phyloP scores from a whole-genome alignment of 2,113 vertebrate genomes.

The Anser brachyrhynchus region DNA sequence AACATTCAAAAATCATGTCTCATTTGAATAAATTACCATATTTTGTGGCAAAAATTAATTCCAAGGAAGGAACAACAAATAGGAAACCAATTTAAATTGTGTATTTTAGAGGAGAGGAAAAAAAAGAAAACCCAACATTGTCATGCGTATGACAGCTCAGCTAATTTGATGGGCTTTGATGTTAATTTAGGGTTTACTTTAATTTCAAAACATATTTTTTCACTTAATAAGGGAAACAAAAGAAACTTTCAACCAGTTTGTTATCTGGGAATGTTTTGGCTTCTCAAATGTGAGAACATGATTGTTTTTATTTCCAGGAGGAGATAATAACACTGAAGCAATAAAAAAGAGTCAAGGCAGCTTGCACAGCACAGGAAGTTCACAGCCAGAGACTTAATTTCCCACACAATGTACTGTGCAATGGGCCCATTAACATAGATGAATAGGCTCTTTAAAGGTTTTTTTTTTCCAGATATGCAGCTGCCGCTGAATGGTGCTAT shows the following conservation, averaged over 20 bases:
- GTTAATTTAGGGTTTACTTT: conserved; percentile 78
- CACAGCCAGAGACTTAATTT: conserved; percentile 89
- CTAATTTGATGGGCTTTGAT: conserved; percentile 76
- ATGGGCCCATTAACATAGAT: conserved; percentile 91
- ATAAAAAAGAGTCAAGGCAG: conserved; percentile 87
- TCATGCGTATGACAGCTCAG: conserved; percentile 65
- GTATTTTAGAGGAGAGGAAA: conserved; percentile 50
- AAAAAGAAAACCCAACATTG: conserved; percentile 42
- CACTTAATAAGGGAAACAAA: conserved; percentile 83
- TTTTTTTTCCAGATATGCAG: conserved; percentile 85
- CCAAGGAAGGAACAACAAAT: conserved; percentile 73
- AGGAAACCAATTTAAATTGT: conserved; percentile 73
- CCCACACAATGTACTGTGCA: conserved; percentile 91
- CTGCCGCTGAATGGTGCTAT: conserved; percentile 90
- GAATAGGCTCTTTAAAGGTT: conserved; percentile 91
- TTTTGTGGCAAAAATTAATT: conserved; percentile 77
- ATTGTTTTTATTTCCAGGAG: conserved; percentile 87
- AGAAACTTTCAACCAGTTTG: conserved; percentile 84
- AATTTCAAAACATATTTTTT: conserved; percentile 83
- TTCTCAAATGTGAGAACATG: conserved; percentile 84
- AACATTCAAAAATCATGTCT: conserved; percentile 70
- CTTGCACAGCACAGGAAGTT: conserved; percentile 86
- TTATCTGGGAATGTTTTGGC: conserved; percentile 83
- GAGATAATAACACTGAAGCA: conserved; percentile 84
- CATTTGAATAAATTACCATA: conserved; percentile 82